Evolutionary conservation across 2,797 vertebrate genomes (phyloP).

Genomic region (Acanthiza pusilla): DNA sequence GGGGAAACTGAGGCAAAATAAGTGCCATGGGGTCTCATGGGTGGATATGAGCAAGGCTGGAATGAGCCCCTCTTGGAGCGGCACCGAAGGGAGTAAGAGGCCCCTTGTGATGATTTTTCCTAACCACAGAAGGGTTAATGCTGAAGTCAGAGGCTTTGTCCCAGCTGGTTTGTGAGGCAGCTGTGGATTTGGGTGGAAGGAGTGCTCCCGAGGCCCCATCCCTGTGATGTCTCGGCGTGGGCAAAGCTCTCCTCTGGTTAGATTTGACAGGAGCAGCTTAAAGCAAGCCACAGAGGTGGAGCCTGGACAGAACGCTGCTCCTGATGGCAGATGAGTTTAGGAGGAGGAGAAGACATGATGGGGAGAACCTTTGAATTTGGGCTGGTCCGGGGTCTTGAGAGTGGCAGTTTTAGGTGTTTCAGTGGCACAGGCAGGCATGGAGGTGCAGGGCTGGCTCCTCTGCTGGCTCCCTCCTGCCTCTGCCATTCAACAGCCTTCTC

Average conservation of each 20-base stretch:
- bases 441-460: neutral
- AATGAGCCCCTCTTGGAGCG: neutral
- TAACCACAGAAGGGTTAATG: neutral
- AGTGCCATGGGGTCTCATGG: fast-evolving
- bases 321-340: neutral
- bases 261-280: neutral
- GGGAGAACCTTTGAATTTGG: neutral
- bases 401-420: neutral
- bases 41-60: neutral
- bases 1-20: neutral
- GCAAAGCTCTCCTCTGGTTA: neutral
- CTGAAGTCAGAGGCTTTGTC: neutral
- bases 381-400: neutral
- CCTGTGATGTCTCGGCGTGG: neutral
- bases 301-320: fast-evolving
- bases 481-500: neutral
- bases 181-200: neutral
- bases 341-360: neutral
- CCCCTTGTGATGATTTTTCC: neutral
- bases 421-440: fast-evolving
- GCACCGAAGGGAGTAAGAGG: neutral
- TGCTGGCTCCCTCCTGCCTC: neutral
- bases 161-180: neutral
- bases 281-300: neutral
- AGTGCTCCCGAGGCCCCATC: neutral